Evolutionary conservation across 2,113 vertebrate species (phyloP).

Genomic region (Pangasianodon hypophthalmus): DNA sequence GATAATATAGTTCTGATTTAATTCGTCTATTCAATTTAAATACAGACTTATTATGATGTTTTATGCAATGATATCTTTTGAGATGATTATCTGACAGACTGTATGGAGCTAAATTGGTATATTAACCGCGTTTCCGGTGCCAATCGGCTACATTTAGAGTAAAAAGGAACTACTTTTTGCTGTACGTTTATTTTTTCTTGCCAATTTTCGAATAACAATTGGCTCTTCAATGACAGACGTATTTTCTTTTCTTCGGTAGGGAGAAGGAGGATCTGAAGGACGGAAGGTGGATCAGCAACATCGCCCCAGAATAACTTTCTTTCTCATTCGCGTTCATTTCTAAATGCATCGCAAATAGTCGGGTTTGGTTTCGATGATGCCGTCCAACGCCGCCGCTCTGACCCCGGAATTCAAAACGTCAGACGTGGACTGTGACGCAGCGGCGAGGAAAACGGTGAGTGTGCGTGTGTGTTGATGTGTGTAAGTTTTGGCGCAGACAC

Average conservation of each 20-base stretch:
- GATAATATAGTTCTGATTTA: neutral
- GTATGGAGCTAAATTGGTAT: too few species aligned
- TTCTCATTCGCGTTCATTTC: conserved; percentile 41
- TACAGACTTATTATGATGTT: too few species aligned
- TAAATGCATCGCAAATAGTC: conserved; percentile 37
- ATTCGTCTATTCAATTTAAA: neutral
- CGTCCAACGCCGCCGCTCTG: conserved; percentile 66
- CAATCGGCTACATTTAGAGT: too few species aligned
- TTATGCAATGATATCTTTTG: too few species aligned
- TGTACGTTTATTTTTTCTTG: neutral
- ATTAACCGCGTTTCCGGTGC: too few species aligned
- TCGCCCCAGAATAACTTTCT: conserved; percentile 31
- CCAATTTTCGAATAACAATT: neutral
- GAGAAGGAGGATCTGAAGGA: conserved; percentile 58
- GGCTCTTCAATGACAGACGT: neutral
- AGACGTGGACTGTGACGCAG: conserved; percentile 60
- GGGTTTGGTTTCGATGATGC: conserved; percentile 62
- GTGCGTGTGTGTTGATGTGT: neutral
- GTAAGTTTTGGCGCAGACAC: conserved; percentile 6
- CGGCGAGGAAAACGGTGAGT: conserved; percentile 61
- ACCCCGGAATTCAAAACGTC: conserved; percentile 57
- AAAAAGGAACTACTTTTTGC: too few species aligned
- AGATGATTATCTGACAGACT: too few species aligned
- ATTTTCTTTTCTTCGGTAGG: conserved; percentile 47
- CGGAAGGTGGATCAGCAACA: conserved; percentile 55